Evolutionary conservation across 2,888 invertebrate species (phyloP).

Genomic region (Thumatha senex): DNA sequence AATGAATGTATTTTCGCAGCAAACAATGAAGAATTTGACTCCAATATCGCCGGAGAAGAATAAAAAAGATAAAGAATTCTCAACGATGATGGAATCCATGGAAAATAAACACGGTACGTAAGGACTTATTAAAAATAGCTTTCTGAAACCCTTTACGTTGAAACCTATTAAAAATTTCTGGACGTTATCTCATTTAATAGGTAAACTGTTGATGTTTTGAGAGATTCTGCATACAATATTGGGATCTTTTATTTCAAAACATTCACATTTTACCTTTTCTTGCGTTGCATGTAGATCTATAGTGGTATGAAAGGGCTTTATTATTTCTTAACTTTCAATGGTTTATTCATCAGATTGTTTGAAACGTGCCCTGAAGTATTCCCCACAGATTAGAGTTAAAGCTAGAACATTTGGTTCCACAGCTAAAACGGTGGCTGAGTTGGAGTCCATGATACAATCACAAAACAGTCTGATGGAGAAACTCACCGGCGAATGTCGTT

Average conservation of each 20-base stretch:
- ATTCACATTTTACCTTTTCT: conserved; percentile 81
- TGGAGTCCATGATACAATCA: conserved; percentile 94
- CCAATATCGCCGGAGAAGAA: conserved; percentile 86
- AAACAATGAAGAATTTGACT: conserved; percentile 84
- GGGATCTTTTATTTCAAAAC: conserved; percentile 65
- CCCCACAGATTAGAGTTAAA: conserved; percentile 38
- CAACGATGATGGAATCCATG: conserved; percentile 89
- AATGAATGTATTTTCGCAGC: conserved; percentile 53
- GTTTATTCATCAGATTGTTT: conserved; percentile 88
- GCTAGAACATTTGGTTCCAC: conserved; percentile 80
- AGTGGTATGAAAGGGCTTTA: conserved; percentile 72
- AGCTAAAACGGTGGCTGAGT: conserved; percentile 95
- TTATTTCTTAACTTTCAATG: conserved; percentile 79
- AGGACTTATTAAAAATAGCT: too few species aligned
- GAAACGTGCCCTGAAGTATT: conserved; percentile 32
- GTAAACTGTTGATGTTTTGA: conserved; percentile 84
- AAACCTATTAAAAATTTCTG: not conserved
- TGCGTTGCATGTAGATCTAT: conserved; percentile 70
- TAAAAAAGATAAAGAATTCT: conserved; percentile 87
- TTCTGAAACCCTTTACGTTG: not conserved
- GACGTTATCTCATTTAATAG: conserved; percentile 54
- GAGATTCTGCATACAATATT: conserved; percentile 43
- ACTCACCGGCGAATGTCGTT: conserved; percentile 94
- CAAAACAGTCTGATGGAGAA: conserved; percentile 97
- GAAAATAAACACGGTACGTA: conserved; percentile 92